phyloP scores from a whole-genome alignment of 2,113 vertebrate genomes.

The Chinchilla lanigera region DNA sequence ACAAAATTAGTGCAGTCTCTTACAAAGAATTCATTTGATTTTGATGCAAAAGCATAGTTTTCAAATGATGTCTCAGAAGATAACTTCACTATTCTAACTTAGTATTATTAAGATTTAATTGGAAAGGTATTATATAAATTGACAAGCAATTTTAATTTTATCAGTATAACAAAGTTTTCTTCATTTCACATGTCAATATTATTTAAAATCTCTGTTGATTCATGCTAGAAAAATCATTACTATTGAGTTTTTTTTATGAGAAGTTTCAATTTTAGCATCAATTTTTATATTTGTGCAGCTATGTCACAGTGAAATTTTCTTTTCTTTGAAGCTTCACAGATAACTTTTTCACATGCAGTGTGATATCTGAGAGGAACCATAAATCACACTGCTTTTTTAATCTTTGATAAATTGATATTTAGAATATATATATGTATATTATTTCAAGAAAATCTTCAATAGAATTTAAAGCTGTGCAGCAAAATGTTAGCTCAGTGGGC shows the following conservation, averaged over 20 bases:
- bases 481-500: not conserved
- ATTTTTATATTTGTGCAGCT: not conserved
- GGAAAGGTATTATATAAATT: not conserved
- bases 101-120: not conserved
- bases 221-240: not conserved
- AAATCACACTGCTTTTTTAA: not conserved
- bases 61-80: not conserved
- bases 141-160: not conserved
- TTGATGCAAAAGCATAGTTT: not conserved
- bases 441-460: not conserved
- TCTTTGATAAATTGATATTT: not conserved
- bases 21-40: not conserved
- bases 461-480: not conserved
- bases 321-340: not conserved
- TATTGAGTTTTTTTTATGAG: not conserved
- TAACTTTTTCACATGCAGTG: not conserved
- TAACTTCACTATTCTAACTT: not conserved
- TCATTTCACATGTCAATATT: not conserved
- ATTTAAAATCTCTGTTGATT: conserved; percentile 18
- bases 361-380: not conserved
- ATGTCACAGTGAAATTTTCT: not conserved
- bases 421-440: not conserved
- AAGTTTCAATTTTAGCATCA: not conserved
- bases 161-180: not conserved
- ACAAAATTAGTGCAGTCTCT: not conserved